Evolutionary conservation across 53 echinoderm and acorn worm genomes (phyloP), one percentile per base, ranked within the genome.

Genomic region (Henricia sp.): DNA sequence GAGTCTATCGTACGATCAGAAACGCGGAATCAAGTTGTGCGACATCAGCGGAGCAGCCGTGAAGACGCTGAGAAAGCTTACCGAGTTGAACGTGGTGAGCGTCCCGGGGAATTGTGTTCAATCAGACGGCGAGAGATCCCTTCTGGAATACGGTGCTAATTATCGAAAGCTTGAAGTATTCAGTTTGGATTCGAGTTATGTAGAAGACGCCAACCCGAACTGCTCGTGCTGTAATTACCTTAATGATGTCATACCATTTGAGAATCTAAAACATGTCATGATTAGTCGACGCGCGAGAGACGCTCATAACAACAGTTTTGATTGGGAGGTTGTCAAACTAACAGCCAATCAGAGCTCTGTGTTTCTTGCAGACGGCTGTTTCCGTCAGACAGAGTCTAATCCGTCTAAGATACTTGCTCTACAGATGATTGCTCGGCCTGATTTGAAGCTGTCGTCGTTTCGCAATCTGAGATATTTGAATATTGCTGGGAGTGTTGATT

Each of bases 341-440:
- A 37, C 76, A 37, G 6, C 76, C 76, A 76, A 76, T 76, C 76
- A 76, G 24, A 19, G 59, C 25, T 56, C 59, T 9, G 76, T 59
- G 59, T 42, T 76, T 17, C 59, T 76, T 30, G 8, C 76, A 1
- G 76, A 76, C 59, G 76, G 76, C 58, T 58, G 76, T 76, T 76
- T 58, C 29, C 38, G 17, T 1, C 57, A 12, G 6, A 23, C 21
- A 39, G 16, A 38, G 1, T 38, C 29, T 6, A 8, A 17, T 38
- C 28, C 23, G 48, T 25, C 70, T 10, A 70, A 46, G 28, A 70
- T 76, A 11, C 29, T 56, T 16, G 57, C 76, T 2, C 32, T 76
- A 42, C 38, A 56, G 25, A 76, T 58, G 76, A 55, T 38, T 26
- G 9, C 2, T 40, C 57, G 57, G n/a, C 59, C 76, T 26, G 76